Evolutionary conservation across 23 tunicate genomes (phyloP), one percentile per base, ranked within the genome.

Genomic region (Aplidium turbinatum): DNA sequence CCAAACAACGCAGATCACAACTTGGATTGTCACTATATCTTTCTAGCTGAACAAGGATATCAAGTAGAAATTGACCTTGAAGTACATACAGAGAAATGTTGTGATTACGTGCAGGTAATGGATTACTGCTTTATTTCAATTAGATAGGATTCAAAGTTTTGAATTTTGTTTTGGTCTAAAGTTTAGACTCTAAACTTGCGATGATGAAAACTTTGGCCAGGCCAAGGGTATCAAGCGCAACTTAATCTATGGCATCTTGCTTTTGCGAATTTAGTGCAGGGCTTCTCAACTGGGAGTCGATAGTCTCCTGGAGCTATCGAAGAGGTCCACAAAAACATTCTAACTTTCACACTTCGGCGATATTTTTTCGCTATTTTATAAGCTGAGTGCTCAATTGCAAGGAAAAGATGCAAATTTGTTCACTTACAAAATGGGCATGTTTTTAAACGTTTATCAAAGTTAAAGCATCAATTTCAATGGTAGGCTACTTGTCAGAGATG

Each of bases 61-160:
- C 23, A 36, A 25, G 28, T 70, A 23, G 76, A 70, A 47, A 20
- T 70, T 40, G 29, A 9, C 23, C 9, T 70, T 2, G 60, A 42
- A 61, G 55, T 76, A 18, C 26, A 58, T n/a, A 60, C 82, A 2
- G 82, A 76, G 62, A 4, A 39, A 0, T 76, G 82, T 27, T 76
- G 82, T 33, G 82, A 76, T 47, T 76, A 61, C 39, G 39, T 76
- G 1, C 50, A 62, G n/a, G n/a, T n/a, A n/a, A n/a, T n/a, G n/a
- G n/a, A n/a, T n/a, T n/a, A n/a, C n/a, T n/a, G n/a, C n/a, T n/a
- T n/a, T n/a, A n/a, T n/a, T n/a, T n/a, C n/a, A n/a, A n/a, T n/a
- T n/a, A n/a, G n/a, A n/a, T n/a, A n/a, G n/a, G n/a, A n/a, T n/a
- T n/a, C n/a, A n/a, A n/a, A n/a, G n/a, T n/a, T n/a, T n/a, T n/a